Base-by-base conservation (phyloP, 2,888 invertebrate species). In the Apotomis capreana region DNA sequence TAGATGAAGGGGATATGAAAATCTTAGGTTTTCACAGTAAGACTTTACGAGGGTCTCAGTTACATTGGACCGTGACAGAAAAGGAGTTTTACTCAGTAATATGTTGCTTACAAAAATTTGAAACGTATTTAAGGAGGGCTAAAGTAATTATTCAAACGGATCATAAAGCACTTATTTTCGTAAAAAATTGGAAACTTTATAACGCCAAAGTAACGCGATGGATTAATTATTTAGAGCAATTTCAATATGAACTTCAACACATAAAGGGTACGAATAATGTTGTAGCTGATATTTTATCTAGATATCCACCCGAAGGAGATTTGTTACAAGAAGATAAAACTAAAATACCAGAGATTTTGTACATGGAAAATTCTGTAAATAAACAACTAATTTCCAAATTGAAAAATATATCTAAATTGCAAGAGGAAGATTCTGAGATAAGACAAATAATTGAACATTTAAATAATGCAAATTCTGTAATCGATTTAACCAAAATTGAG, bases 71-170 rank as follows among this genome's bases (percentile, higher is more conserved):
- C 0, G 77, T 78, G 0, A 77, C 78, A 0, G 79, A 81, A 62
- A 75, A 78, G n/a, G 79, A 80, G 59, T 75, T 80, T 55, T 79
- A 57, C n/a, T 69, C 79, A 0, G 67, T 80, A 0, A 78, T 80
- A 4, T 65, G 55, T 60, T 76, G 77, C 37, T 68, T 80, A 13
- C 36, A 70, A 13, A 79, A 78, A 46, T 79, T 78, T 54, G 79
- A 79, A 15, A 78, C 80, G 0, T 80, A 80, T 71, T 65, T 80
- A 5, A 73, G 79, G 12, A 79, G 80, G 0, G 8, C 73, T 0
- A 76, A 76, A 36, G 12, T 79, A 0, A 73, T 76, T 5, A 78
- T 80, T 13, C 51, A 55, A 36, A 77, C 79, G 0, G 79, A 80
- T 65, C 78, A 81, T 40, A 76, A 80, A 37, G 75, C 77, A 0